phyloP scores from a whole-genome alignment of 2,113 vertebrate genomes.

The Myrmecobius fasciatus region DNA sequence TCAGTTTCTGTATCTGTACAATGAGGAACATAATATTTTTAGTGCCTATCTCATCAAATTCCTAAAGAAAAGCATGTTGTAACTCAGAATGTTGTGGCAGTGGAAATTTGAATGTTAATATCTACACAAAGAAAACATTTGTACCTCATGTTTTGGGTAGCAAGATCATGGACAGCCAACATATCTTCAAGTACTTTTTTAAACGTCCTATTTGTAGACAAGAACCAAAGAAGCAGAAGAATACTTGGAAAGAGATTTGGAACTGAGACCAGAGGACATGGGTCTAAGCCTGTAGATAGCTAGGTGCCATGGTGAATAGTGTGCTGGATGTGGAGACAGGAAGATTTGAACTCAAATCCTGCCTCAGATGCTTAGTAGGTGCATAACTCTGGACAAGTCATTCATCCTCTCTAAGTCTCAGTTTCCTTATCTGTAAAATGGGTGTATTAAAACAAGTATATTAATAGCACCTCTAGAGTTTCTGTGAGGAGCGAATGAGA shows the following conservation, averaged over 20 bases:
- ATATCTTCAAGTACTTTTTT: neutral
- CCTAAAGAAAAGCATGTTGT: neutral
- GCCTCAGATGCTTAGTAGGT: neutral
- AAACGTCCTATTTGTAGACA: neutral
- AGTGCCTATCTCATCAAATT: neutral
- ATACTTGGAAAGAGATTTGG: neutral
- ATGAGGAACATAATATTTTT: neutral
- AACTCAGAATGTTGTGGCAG: neutral
- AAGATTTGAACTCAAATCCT: neutral
- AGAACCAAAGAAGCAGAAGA: neutral
- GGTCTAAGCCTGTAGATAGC: neutral
- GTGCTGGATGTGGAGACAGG: neutral
- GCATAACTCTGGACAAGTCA: neutral
- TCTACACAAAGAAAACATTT: neutral
- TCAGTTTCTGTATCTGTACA: neutral
- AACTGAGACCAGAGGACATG: neutral
- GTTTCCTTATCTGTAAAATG: neutral
- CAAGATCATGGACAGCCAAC: neutral
- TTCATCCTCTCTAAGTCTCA: neutral
- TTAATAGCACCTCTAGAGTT: neutral
- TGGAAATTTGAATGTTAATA: neutral
- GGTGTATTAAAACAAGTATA: neutral
- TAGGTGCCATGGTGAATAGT: neutral
- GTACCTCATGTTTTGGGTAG: neutral
- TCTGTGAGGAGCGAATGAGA: neutral